Evolutionary conservation across 1,140 invertebrate species (phyloP), one percentile per base, ranked within the genome.

Genomic region (Drosophila repleta): DNA sequence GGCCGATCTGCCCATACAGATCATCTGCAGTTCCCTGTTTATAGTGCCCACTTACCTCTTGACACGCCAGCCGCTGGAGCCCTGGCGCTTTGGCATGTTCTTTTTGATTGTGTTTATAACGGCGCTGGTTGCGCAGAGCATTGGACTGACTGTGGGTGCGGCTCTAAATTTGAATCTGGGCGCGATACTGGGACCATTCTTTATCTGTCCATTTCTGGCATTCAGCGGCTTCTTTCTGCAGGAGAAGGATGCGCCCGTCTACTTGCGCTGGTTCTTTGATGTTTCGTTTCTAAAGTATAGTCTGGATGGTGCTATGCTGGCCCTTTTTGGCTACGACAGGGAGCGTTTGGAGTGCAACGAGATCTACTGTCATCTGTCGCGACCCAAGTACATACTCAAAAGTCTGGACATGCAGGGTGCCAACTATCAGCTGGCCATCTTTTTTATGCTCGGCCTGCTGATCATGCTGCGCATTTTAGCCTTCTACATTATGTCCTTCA

Each of bases 141-240:
- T 97, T 35, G 97, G 97, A 0, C 91, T 98, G 2, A 93, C 97
- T 1, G 95, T 97, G 69, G 97, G 97, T 15, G 96, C 96, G 1
- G 94, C 94, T n/a, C 94, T 97, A 69, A 95, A 94, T 89, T 92
- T 97, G 20, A 94, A 96, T 95, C 93, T 95, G 79, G 95, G 95
- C 6, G 96, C 97, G 0, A 96, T 98, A 78, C 94, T 98, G 89
- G 97, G 97, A 18, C 97, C 97, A 20, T 93, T 95, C 68, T 94
- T 95, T 48, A 95, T 97, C 64, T 95, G 96, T 91, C 97, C 96
- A 0, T 97, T 98, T 82, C 93, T 97, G 7, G 93, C 98, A 70
- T 98, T 97, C 81, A 96, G 95, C 45, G 97, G 97, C 15, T 98
- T 98, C 92, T 98, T 99, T 84, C 94, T 98, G 1, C 95, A 95